Evolutionary conservation across 2,113 vertebrate genomes (phyloP).

Genomic region (Chloebia gouldiae): DNA sequence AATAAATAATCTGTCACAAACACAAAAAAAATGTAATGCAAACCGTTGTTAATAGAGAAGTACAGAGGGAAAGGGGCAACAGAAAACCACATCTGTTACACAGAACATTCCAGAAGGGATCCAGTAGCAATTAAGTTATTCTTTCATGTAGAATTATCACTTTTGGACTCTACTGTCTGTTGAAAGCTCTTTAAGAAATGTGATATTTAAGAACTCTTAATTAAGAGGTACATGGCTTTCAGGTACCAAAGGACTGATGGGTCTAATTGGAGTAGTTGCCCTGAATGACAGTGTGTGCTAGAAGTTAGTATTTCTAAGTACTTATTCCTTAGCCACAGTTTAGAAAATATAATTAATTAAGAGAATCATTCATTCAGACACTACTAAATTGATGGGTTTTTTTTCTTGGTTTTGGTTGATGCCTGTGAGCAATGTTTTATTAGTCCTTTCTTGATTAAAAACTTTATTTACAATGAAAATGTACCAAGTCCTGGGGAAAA

Average conservation of each 20-base stretch:
- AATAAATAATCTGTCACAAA: not conserved
- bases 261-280: not conserved
- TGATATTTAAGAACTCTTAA: not conserved
- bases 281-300: not conserved
- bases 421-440: not conserved
- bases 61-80: not conserved
- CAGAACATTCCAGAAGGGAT: not conserved
- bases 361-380: not conserved
- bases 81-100: not conserved
- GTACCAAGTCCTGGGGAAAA: not conserved
- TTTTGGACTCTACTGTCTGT: not conserved
- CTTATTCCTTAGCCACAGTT: not conserved
- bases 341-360: not conserved
- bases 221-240: not conserved
- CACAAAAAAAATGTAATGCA: not conserved
- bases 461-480: not conserved
- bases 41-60: not conserved
- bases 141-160: not conserved
- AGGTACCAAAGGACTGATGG: not conserved
- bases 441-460: not conserved
- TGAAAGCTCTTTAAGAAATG: not conserved
- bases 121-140: not conserved
- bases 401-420: not conserved
- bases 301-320: constrained; percentile 22
- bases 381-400: not conserved